Conservation (phyloP, 2,797 vertebrate genomes). For the Capromys pilorides region DNA sequence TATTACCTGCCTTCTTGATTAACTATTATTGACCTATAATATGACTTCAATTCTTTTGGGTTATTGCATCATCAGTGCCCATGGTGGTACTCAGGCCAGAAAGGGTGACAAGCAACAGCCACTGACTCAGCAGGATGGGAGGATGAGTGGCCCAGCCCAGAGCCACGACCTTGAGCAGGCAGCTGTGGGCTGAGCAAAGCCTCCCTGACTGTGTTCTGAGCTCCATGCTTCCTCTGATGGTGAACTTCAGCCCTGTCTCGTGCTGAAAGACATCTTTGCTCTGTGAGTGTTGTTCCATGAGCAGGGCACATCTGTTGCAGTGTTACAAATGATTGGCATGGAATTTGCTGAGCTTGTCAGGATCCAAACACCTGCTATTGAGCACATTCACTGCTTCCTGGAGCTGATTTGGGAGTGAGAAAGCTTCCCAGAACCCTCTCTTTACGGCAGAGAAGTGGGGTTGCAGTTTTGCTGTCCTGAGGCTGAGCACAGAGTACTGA, state of each 20-base stretch:
- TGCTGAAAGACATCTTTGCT: constrained; percentile 45
- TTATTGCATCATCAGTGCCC: not conserved
- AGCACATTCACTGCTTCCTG: constrained; percentile 32
- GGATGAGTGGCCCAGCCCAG: too few species aligned
- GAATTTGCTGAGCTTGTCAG: constrained; percentile 54
- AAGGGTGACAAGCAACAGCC: not conserved
- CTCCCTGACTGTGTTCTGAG: not conserved
- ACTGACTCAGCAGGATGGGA: not conserved
- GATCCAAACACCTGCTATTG: not conserved
- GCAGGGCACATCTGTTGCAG: constrained; percentile 41
- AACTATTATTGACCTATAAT: not conserved
- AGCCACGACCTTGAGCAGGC: not conserved
- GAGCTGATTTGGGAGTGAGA: constrained; percentile 46
- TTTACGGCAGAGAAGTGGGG: constrained; percentile 66
- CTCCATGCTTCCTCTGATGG: not conserved
- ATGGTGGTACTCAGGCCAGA: not conserved
- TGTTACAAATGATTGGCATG: not conserved
- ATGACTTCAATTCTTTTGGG: not conserved
- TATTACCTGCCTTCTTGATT: not conserved
- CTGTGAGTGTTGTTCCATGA: not conserved
- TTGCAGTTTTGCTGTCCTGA: not conserved
- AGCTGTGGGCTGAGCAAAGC: not conserved
- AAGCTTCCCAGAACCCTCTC: constrained; percentile 58
- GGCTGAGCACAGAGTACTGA: not conserved
- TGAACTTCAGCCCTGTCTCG: not conserved